phyloP scores from a whole-genome alignment of 53 echinoderm and acorn worm species.

The Antedon mediterranea region DNA sequence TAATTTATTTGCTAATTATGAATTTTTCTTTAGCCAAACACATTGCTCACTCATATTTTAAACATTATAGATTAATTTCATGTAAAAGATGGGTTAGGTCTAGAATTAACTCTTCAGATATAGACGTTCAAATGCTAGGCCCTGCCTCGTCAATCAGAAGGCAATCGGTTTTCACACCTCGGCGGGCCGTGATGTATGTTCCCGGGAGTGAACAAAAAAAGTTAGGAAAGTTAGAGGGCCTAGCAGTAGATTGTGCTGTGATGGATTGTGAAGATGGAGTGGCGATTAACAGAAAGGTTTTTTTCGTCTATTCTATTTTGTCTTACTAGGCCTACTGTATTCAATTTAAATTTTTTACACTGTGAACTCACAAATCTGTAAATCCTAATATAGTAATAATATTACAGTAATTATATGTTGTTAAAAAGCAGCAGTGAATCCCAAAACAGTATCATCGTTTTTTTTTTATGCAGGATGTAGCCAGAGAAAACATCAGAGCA shows the following conservation, averaged over 20 bases:
- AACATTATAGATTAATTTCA: not conserved
- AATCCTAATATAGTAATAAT: too few species aligned
- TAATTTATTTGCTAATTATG: not conserved
- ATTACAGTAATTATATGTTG: too few species aligned
- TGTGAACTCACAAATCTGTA: too few species aligned
- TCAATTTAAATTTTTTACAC: too few species aligned
- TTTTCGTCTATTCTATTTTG: not conserved
- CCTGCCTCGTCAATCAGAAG: not conserved
- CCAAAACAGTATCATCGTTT: too few species aligned
- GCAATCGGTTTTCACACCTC: slow-evolving; percentile 21
- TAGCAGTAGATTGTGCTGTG: slow-evolving; percentile 82
- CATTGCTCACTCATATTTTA: not conserved
- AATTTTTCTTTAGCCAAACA: not conserved
- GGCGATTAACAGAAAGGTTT: slow-evolving; percentile 83
- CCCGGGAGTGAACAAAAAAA: slow-evolving; percentile 81
- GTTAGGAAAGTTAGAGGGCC: slow-evolving; percentile 39
- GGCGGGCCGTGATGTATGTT: slow-evolving; percentile 80
- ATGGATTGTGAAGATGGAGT: slow-evolving; percentile 99
- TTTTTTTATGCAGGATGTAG: slow-evolving; percentile 48
- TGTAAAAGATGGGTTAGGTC: not conserved
- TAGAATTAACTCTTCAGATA: not conserved
- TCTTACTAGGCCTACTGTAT: too few species aligned
- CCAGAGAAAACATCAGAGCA: slow-evolving; percentile 38
- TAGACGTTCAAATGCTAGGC: not conserved
- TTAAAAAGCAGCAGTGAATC: too few species aligned